Percentiles rank a stretch among this genome's conserved stretches.
Evolutionary conservation across 1,140 invertebrate species (phyloP).

Genomic region (Halictus rubicundus): DNA sequence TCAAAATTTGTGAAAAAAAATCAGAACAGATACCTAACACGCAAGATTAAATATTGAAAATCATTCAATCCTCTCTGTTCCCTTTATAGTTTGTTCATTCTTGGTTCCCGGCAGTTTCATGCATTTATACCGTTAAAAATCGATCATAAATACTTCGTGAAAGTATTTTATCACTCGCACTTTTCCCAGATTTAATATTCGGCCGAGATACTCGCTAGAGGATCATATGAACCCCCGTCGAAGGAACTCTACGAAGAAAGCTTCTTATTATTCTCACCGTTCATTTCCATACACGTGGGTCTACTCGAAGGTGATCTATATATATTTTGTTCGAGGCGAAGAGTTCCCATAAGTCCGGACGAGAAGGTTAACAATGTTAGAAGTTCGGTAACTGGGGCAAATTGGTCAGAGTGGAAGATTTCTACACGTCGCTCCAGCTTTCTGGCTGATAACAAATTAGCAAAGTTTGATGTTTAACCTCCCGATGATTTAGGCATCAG

Average conservation of each 20-base stretch:
- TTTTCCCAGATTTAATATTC: constrained; percentile 40
- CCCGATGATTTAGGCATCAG: constrained; percentile 52
- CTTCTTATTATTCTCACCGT: constrained; percentile 56
- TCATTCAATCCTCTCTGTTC: too few species aligned
- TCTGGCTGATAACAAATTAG: constrained; percentile 60
- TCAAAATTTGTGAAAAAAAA: too few species aligned
- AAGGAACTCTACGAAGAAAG: constrained; percentile 19
- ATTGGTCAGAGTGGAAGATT: constrained; percentile 61
- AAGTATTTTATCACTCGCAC: constrained; percentile 17
- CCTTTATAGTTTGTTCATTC: too few species aligned
- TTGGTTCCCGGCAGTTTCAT: not conserved
- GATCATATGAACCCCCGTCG: constrained; percentile 36
- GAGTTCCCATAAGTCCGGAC: constrained; percentile 52
- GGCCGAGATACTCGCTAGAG: constrained; percentile 13
- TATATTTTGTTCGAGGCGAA: constrained; percentile 45
- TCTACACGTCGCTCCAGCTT: constrained; percentile 55
- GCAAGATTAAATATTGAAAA: too few species aligned
- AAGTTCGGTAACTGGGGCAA: constrained; percentile 64
- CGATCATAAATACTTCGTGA: constrained; percentile 27
- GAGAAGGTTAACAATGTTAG: constrained; percentile 63
- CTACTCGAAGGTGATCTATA: constrained; percentile 53
- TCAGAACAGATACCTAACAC: too few species aligned
- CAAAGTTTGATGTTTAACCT: constrained; percentile 62
- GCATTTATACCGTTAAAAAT: not conserved
- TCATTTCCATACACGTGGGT: constrained; percentile 51